These are phyloP conservation scores for Pangasius larnaudii DNA, from an alignment of 2,797 vertebrate species.

Conservation along the genomic window DNA sequence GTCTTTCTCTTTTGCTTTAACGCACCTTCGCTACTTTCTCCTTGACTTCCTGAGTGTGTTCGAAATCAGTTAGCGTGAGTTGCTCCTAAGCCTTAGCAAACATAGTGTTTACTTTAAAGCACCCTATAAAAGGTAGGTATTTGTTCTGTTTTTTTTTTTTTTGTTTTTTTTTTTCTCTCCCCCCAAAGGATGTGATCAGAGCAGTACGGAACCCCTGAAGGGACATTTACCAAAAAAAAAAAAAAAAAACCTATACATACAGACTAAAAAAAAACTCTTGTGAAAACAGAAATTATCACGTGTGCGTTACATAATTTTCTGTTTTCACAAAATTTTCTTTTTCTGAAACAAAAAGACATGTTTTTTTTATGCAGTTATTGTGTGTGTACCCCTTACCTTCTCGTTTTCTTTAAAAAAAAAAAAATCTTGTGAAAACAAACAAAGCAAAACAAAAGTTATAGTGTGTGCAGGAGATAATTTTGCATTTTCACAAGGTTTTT, in stretches of 20 bases:
- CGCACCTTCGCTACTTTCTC: neutral
- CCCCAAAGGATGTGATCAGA: neutral
- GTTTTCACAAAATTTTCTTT: neutral
- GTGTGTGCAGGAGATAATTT: neutral
- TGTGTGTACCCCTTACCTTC: neutral
- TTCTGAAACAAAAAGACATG: neutral
- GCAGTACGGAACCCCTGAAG: neutral
- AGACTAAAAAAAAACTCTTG: neutral
- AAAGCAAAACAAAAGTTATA: neutral
- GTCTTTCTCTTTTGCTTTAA: neutral
- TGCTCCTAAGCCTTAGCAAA: neutral
- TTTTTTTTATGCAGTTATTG: neutral
- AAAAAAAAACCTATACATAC: neutral
- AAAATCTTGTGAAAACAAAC: neutral
- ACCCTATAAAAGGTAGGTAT: neutral
- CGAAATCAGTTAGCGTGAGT: neutral
- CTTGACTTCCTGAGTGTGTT: neutral
- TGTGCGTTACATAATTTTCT: neutral
- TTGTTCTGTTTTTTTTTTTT: neutral
- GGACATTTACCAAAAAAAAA: neutral
- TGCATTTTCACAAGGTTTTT: neutral
- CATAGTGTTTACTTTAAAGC: slow-evolving; percentile 31
- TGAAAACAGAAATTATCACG: neutral
- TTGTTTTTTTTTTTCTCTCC: neutral
- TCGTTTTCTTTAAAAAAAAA: neutral